Conservation (phyloP, 2,113 vertebrate species). For the Chinchilla lanigera region DNA sequence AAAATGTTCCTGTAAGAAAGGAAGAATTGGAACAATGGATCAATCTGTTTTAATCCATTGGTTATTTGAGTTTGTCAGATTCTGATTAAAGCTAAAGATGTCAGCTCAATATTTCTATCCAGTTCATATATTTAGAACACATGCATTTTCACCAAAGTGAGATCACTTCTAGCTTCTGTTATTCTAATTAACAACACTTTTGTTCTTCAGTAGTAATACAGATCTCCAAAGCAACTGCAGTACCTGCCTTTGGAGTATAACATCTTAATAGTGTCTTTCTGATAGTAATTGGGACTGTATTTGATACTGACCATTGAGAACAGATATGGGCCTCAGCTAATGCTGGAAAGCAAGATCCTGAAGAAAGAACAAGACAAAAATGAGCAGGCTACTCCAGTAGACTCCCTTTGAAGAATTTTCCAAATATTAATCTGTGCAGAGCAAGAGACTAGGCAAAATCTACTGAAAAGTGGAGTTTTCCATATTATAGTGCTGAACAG, state of each 20-base stretch:
- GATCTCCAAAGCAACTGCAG: not conserved
- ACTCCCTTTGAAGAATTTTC: not conserved
- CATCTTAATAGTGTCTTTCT: not conserved
- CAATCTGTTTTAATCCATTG: not conserved
- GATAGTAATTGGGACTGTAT: not conserved
- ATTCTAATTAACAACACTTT: not conserved
- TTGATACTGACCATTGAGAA: not conserved
- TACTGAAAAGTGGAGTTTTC: not conserved
- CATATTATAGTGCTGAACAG: not conserved
- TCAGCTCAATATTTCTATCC: not conserved
- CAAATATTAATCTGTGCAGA: not conserved
- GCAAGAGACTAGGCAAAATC: not conserved
- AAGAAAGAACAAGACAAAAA: not conserved
- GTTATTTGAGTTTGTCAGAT: not conserved
- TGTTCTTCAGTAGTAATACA: not conserved
- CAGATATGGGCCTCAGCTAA: not conserved
- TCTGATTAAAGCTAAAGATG: not conserved
- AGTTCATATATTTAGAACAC: not conserved
- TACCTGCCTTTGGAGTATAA: not conserved
- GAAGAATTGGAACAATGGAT: not conserved
- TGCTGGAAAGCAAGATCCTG: not conserved
- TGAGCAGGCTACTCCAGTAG: not conserved
- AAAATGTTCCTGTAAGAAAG: not conserved
- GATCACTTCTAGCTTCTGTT: not conserved
- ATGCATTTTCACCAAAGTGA: not conserved